Percentiles rank a stretch among this genome's conserved stretches.
phyloP scores from a whole-genome alignment of 2,113 vertebrate genomes.

The Cyrtonyx montezumae region DNA sequence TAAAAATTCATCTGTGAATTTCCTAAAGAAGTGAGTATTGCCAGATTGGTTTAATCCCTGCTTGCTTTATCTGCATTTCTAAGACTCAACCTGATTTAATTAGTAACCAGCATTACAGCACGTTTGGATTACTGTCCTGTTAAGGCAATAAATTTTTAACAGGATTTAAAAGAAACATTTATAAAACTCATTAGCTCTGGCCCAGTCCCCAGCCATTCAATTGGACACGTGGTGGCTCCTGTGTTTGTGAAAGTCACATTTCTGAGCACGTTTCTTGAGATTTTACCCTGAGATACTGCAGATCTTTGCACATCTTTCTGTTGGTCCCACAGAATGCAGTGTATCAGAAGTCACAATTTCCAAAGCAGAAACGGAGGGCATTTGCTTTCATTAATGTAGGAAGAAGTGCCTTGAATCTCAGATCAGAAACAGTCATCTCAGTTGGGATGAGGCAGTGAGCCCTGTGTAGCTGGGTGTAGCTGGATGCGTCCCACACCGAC shows the following conservation, averaged over 20 bases:
- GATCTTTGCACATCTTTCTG: background rate
- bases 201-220: background rate
- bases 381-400: background rate
- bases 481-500: background rate
- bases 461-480: background rate
- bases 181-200: background rate
- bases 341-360: background rate
- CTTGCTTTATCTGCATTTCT: conserved; percentile 51
- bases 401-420: background rate
- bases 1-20: conserved; percentile 67
- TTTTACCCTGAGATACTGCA: background rate
- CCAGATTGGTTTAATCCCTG: conserved; percentile 68
- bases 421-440: background rate
- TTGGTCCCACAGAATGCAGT: background rate
- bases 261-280: background rate
- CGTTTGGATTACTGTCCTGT: conserved; percentile 29
- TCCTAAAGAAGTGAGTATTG: conserved; percentile 64
- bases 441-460: background rate
- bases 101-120: conserved; percentile 47
- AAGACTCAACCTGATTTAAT: conserved; percentile 66
- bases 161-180: background rate
- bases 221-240: background rate
- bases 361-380: background rate
- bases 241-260: background rate
- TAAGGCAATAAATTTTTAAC: conserved; percentile 28